Conservation (phyloP, 2,113 vertebrate species). For the Caranx melampygus region DNA sequence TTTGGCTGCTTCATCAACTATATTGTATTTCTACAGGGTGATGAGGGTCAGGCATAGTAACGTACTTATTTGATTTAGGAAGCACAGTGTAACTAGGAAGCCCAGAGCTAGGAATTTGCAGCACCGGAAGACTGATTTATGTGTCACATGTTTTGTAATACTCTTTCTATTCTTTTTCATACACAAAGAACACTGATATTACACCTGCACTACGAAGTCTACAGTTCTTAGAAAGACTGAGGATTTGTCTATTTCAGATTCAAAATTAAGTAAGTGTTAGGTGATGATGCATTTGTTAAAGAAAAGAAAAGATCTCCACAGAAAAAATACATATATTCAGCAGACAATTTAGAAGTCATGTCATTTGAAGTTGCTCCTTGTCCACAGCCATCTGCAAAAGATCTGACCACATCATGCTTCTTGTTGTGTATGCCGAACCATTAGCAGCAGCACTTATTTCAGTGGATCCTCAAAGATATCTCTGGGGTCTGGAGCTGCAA, state of each 20-base stretch:
- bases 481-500: slow-evolving; percentile 43
- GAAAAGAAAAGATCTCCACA: neutral
- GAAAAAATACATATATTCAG: slow-evolving; percentile 24
- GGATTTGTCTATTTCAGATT: neutral
- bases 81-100: neutral
- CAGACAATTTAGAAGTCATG: slow-evolving; percentile 37
- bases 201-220: neutral
- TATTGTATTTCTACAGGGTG: slow-evolving; percentile 52
- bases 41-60: slow-evolving; percentile 44
- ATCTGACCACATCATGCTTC: slow-evolving; percentile 55
- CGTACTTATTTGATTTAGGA: slow-evolving; percentile 16
- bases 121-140: neutral
- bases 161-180: neutral
- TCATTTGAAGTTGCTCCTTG: slow-evolving; percentile 52
- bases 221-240: neutral
- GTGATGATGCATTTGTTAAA: slow-evolving; percentile 38
- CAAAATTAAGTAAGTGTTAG: neutral
- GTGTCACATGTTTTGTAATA: neutral
- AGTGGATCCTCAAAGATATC: slow-evolving; percentile 51
- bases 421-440: slow-evolving; percentile 56
- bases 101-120: neutral
- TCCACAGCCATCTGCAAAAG: slow-evolving; percentile 40
- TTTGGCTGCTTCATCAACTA: slow-evolving; percentile 48
- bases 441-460: slow-evolving; percentile 46
- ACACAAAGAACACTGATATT: neutral